Evolutionary conservation across 2,797 vertebrate genomes (phyloP).

Genomic region (Calcarius lapponicus): DNA sequence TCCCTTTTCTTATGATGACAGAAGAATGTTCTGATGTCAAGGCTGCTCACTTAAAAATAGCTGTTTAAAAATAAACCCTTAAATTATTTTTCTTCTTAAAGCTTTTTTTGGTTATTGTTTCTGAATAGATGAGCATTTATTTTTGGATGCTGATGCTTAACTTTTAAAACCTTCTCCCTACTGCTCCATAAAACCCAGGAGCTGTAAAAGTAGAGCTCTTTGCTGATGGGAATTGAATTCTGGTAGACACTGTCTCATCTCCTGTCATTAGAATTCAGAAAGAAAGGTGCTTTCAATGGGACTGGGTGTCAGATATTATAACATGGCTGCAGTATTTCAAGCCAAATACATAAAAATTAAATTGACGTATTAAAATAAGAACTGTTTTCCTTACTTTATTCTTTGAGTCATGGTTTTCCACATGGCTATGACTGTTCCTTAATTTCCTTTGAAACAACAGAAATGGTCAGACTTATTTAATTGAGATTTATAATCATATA

Average conservation of each 20-base stretch:
- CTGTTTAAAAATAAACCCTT: constrained; percentile 48
- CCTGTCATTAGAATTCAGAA: neutral
- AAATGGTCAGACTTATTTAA: neutral
- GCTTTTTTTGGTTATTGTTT: constrained; percentile 9
- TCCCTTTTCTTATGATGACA: constrained; percentile 17
- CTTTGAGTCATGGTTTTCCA: neutral
- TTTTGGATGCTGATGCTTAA: constrained; percentile 29
- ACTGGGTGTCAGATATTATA: neutral
- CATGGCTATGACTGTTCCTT: neutral
- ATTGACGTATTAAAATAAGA: neutral
- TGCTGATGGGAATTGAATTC: neutral
- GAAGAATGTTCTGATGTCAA: constrained; percentile 38
- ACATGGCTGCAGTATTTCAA: neutral
- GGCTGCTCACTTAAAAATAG: constrained; percentile 43
- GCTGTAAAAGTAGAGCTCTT: neutral
- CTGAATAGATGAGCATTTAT: constrained; percentile 6
- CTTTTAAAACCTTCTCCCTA: neutral
- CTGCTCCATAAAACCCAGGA: neutral
- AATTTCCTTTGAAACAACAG: neutral
- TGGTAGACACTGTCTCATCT: neutral
- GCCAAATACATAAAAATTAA: neutral
- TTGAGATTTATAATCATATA: neutral
- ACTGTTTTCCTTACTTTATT: neutral
- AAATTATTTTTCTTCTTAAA: constrained; percentile 23
- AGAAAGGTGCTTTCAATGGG: neutral